These are phyloP conservation scores for Zaprionus bogoriensis DNA, from an alignment of 2,888 invertebrate genomes.

Conservation along the genomic window DNA sequence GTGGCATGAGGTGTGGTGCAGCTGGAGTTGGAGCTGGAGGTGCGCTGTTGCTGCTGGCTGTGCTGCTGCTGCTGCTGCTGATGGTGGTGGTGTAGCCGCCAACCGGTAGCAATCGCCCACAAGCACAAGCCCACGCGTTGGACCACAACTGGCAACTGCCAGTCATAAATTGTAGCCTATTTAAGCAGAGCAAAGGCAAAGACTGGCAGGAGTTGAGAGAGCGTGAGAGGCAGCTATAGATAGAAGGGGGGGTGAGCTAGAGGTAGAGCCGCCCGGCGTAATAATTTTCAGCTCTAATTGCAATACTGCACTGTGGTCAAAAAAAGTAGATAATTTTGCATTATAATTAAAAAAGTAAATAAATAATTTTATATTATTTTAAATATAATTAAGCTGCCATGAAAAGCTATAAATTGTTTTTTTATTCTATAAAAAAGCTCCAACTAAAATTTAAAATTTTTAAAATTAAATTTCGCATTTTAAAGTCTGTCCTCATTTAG, in stretches of 20 bases:
- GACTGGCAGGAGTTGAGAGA: neutral
- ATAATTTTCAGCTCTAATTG: slow-evolving; percentile 69
- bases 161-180: slow-evolving; percentile 77
- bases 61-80: too few relatives aligned
- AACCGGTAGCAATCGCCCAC: slow-evolving; percentile 27
- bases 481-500: too few relatives aligned
- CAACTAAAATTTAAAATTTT: too few relatives aligned
- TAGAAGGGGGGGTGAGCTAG: neutral
- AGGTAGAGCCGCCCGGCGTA: slow-evolving; percentile 17
- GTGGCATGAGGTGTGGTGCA: neutral
- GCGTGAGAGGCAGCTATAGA: neutral
- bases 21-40: neutral
- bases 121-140: slow-evolving; percentile 1
- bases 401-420: too few relatives aligned
- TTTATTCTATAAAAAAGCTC: too few relatives aligned
- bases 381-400: too few relatives aligned
- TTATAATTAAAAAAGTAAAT: too few relatives aligned
- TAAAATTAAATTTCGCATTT: too few relatives aligned
- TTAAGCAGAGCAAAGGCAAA: slow-evolving; percentile 33
- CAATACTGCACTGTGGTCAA: too few relatives aligned
- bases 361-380: too few relatives aligned
- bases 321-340: too few relatives aligned
- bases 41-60: too few relatives aligned
- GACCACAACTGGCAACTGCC: slow-evolving; percentile 42
- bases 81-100: neutral